Percentiles rank a stretch among this genome's conserved stretches.
These are phyloP conservation scores for Thalassaphorura encarpata DNA, from an alignment of 1,140 invertebrate genomes.

Conservation along the genomic window DNA sequence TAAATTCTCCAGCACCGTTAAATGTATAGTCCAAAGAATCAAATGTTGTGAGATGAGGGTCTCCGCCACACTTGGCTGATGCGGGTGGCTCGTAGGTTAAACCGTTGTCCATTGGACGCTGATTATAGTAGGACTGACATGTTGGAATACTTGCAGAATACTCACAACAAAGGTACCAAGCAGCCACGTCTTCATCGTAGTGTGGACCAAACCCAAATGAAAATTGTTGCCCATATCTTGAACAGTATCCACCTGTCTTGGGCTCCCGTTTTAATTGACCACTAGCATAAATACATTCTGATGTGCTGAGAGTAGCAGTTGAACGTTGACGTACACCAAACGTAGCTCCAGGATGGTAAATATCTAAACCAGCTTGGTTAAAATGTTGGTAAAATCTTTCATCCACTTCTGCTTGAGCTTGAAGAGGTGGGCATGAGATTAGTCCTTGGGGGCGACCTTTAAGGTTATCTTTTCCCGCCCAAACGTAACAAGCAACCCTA, in stretches of 20 bases:
- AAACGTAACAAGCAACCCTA: neutral
- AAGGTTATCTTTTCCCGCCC: no score
- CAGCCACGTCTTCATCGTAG: neutral
- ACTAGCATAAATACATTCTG: slow-evolving; percentile 14
- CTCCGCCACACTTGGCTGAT: neutral
- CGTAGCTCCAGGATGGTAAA: slow-evolving; percentile 4
- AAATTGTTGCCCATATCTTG: neutral
- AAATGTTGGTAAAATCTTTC: neutral
- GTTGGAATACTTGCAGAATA: neutral
- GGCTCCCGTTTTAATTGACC: slow-evolving; percentile 2
- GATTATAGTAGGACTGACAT: neutral
- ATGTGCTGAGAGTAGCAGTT: neutral
- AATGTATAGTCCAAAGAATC: neutral
- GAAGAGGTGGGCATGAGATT: slow-evolving; percentile 2
- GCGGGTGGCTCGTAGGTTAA: neutral
- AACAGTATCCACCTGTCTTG: neutral
- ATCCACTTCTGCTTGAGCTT: neutral
- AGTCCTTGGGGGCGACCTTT: neutral
- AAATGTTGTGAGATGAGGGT: slow-evolving; percentile 1
- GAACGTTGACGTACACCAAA: neutral
- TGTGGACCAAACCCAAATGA: neutral
- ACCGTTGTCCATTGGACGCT: neutral
- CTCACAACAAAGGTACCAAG: neutral
- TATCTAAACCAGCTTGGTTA: neutral
- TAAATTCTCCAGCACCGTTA: slow-evolving; percentile 7